Conservation (phyloP, 2,888 invertebrate species). For the Baronia brevicornis region DNA sequence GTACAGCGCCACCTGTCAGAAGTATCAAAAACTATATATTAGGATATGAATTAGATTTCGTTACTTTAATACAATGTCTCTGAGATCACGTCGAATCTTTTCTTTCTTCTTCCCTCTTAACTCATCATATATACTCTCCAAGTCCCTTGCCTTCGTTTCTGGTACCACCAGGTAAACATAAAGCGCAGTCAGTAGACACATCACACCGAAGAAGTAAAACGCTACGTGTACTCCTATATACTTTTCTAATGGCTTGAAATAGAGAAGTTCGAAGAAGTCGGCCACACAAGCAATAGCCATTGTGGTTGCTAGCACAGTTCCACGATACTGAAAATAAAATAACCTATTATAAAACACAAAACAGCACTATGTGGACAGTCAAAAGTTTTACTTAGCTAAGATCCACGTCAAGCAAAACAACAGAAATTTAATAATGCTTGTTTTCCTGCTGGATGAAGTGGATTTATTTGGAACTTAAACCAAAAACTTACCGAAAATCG, state of each 20-base stretch:
- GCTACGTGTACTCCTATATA: slow-evolving; percentile 25
- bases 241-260: slow-evolving; percentile 24
- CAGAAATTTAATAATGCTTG: too few relatives aligned
- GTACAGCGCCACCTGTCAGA: too few relatives aligned
- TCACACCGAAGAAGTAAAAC: slow-evolving; percentile 26
- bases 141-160: slow-evolving; percentile 26
- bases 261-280: slow-evolving; percentile 26
- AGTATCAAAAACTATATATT: too few relatives aligned
- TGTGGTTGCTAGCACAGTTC: slow-evolving; percentile 27
- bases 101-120: slow-evolving; percentile 21
- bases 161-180: slow-evolving; percentile 24
- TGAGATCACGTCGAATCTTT: too few relatives aligned
- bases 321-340: slow-evolving; percentile 26
- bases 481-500: too few relatives aligned
- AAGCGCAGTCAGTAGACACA: slow-evolving; percentile 24
- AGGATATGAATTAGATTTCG: too few relatives aligned
- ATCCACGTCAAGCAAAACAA: too few relatives aligned
- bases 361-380: too few relatives aligned
- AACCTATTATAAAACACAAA: background rate
- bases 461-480: too few relatives aligned
- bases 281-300: slow-evolving; percentile 24
- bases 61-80: too few relatives aligned
- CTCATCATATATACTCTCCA: slow-evolving; percentile 28
- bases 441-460: too few relatives aligned
- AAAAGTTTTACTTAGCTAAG: too few relatives aligned